Percentiles rank a stretch among this genome's conserved stretches.
phyloP scores from a whole-genome alignment of 1,140 invertebrate genomes.

The Papilio aristodemus region DNA sequence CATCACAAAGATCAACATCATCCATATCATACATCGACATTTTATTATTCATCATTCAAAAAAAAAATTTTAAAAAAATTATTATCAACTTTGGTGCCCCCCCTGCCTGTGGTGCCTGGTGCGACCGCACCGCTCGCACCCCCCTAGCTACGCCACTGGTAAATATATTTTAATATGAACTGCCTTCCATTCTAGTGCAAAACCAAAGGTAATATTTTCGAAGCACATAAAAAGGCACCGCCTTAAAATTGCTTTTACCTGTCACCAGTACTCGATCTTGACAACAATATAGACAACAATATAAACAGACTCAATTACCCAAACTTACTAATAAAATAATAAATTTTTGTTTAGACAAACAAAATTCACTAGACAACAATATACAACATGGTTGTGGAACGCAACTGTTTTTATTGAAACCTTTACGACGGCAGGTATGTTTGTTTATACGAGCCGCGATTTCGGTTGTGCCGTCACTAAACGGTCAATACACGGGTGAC shows the following conservation, averaged over 20 bases:
- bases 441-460: constrained; percentile 24
- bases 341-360: constrained; percentile 22
- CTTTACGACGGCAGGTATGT: constrained; percentile 28
- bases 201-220: background rate
- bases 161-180: too few relatives aligned
- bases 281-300: constrained; percentile 19
- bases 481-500: constrained; percentile 29
- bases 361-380: too few relatives aligned
- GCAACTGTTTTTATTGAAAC: constrained; percentile 31
- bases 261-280: background rate
- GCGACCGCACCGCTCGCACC: too few relatives aligned
- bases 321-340: constrained; percentile 29
- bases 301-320: constrained; percentile 21
- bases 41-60: too few relatives aligned
- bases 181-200: too few relatives aligned
- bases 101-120: too few relatives aligned
- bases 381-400: background rate
- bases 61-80: too few relatives aligned
- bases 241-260: background rate
- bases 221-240: constrained; percentile 8
- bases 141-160: too few relatives aligned
- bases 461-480: constrained; percentile 31
- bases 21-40: too few relatives aligned
- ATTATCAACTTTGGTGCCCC: too few relatives aligned
- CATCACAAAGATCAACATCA: too few relatives aligned